Evolutionary conservation across 2,113 vertebrate species (phyloP).

Genomic region (Ornithorhynchus anatinus): DNA sequence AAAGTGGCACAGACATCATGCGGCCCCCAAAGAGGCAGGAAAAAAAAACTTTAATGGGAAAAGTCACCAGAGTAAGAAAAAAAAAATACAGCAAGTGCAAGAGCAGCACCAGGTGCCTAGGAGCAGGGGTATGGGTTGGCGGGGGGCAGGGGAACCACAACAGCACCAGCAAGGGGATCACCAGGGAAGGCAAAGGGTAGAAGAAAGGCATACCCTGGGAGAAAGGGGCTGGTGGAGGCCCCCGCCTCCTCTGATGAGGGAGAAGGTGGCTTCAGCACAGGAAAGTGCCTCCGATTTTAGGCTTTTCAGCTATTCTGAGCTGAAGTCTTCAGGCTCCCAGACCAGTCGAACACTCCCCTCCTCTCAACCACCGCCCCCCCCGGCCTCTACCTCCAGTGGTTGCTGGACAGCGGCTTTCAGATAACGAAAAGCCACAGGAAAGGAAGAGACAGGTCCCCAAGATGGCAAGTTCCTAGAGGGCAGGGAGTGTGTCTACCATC

Average conservation of each 20-base stretch:
- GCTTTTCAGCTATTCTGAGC: not conserved
- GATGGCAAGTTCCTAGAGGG: no score
- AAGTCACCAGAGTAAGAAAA: constrained; percentile 40
- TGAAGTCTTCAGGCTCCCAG: not conserved
- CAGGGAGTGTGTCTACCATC: no score
- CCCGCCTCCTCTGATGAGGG: not conserved
- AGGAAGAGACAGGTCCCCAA: not conserved
- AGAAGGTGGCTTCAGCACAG: not conserved
- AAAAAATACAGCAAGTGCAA: constrained; percentile 41
- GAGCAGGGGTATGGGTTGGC: not conserved
- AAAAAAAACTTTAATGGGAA: constrained; percentile 62
- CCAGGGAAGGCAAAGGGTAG: not conserved
- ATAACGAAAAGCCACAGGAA: constrained; percentile 18
- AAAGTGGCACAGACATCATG: constrained; percentile 45
- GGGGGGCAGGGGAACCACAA: no score
- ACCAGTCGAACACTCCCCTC: not conserved
- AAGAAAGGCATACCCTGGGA: constrained; percentile 13
- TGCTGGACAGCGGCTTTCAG: not conserved
- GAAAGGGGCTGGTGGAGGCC: not conserved
- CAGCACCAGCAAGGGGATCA: constrained; percentile 1
- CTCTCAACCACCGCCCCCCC: not conserved
- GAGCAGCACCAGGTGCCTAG: constrained; percentile 27
- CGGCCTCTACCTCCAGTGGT: constrained; percentile 9
- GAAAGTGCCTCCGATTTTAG: not conserved
- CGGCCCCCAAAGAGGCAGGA: constrained; percentile 54